Percentiles rank a stretch among this genome's conserved stretches.
Evolutionary conservation across 2,113 vertebrate genomes (phyloP).

Genomic region (Elgaria multicarinata): DNA sequence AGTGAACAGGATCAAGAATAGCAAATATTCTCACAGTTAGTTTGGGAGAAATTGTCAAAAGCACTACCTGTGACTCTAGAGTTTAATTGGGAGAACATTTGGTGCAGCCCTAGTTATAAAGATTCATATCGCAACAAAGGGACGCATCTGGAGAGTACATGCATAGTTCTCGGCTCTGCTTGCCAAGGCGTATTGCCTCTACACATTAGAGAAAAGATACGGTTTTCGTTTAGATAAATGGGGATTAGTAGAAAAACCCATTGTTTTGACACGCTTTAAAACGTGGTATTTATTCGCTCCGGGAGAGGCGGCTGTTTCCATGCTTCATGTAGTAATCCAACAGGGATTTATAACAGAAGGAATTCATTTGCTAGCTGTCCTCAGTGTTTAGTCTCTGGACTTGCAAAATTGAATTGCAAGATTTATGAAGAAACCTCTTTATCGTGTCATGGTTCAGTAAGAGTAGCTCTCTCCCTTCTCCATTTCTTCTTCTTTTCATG

Average conservation of each 20-base stretch:
- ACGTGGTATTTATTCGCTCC: slow-evolving; percentile 25
- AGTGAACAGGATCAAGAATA: not conserved
- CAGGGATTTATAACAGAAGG: slow-evolving; percentile 34
- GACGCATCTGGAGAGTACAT: not conserved
- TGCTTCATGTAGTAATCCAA: slow-evolving; percentile 28
- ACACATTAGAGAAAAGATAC: not conserved
- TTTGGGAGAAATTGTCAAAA: not conserved
- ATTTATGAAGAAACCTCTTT: slow-evolving; percentile 53
- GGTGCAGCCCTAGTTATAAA: not conserved
- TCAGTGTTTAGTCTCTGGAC: slow-evolving; percentile 40
- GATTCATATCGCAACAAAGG: slow-evolving; percentile 9
- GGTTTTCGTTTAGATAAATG: slow-evolving; percentile 15
- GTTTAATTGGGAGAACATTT: not conserved
- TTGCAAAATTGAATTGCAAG: not conserved
- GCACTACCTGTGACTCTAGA: not conserved
- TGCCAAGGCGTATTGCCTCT: not conserved
- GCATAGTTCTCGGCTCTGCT: not conserved
- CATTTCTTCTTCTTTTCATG: not conserved
- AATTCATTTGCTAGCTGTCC: slow-evolving; percentile 39
- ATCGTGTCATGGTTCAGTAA: slow-evolving; percentile 13
- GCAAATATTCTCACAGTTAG: not conserved
- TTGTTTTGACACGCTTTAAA: slow-evolving; percentile 38
- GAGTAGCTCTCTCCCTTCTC: not conserved
- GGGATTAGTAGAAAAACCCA: not conserved
- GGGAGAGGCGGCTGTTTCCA: slow-evolving; percentile 9